These are phyloP conservation scores for Malacosoma neustria DNA, from an alignment of 2,888 invertebrate species.

Conservation along the genomic window DNA sequence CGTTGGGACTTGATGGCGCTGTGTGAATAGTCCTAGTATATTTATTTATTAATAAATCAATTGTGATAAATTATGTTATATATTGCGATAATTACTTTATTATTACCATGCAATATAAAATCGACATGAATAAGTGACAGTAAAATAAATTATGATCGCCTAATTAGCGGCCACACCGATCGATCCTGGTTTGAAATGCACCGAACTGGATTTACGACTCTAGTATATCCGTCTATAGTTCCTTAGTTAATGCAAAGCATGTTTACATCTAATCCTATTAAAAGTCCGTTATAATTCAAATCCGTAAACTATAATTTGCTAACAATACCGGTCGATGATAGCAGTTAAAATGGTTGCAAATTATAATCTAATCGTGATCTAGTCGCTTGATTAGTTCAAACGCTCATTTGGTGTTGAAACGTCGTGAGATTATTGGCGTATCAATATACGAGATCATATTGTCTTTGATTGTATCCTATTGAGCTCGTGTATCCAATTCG, in stretches of 20 bases:
- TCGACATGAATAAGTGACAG: constrained; percentile 12
- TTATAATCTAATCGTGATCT: constrained; percentile 37
- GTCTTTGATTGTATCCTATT: constrained; percentile 16
- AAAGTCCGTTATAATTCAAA: constrained; percentile 21
- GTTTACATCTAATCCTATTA: constrained; percentile 21
- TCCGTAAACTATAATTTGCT: constrained; percentile 17
- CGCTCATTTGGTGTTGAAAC: constrained; percentile 36
- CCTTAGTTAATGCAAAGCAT: too few species aligned
- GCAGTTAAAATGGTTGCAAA: constrained; percentile 39
- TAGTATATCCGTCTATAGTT: too few species aligned
- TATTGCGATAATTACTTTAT: too few species aligned
- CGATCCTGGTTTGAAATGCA: constrained; percentile 41
- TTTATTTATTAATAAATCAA: too few species aligned
- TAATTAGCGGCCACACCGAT: constrained; percentile 12
- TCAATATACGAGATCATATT: constrained; percentile 34
- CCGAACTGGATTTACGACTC: constrained; percentile 36
- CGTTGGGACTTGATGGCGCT: too few species aligned
- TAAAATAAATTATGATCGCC: constrained; percentile 19
- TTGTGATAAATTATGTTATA: too few species aligned
- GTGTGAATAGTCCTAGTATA: too few species aligned
- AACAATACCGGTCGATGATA: constrained; percentile 20
- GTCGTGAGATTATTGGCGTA: constrained; percentile 49
- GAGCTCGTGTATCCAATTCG: constrained; percentile 1
- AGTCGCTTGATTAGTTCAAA: constrained; percentile 38
- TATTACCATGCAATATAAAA: too few species aligned